Evolutionary conservation across 2,888 invertebrate genomes (phyloP), one percentile per base, ranked within the genome.

Genomic region (Dynastes hyllus): DNA sequence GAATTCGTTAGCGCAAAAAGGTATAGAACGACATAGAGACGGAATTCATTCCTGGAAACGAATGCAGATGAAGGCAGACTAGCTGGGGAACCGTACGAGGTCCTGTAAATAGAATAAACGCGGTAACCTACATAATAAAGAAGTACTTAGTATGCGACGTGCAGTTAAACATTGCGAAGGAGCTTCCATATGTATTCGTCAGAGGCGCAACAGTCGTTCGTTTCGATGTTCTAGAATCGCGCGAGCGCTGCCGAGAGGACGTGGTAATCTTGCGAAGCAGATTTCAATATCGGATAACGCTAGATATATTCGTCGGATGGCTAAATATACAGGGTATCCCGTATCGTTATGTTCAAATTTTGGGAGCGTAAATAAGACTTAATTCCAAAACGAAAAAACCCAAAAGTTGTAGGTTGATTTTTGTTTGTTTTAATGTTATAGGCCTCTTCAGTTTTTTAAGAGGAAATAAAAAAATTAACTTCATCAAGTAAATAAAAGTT

Each of bases 41-140:
- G 55, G 8, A 58, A 58, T 58, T 58, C 55, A 58, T 58, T 27
- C 55, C 8, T 8, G 1, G 22, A 58, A 58, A 22, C 8, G 55
- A 58, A 58, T 58, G 55, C 55, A 58, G 55, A 58, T 58, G 55
- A 27, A 22, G 55, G 45, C 8, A 22, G 22, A 16, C 13, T 13
- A 13, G 53, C 16, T 5, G 53, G n/a, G 3, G n/a, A 2, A 16
- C 13, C 13, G 53, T 53, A 37, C 45, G 9, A 6, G 55, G 55
- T 58, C 55, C 22, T 58, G n/a, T 22, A 58, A 58, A 58, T 58
- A 22, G 55, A 58, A 58, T 58, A 58, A 58, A 9, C 55, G 22
- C 55, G 22, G 55, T 58, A 58, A 58, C 55, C 22, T 58, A 58
- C 55, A 58, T 58, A 58, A 58, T 58, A 58, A 58, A 58, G 55